Evolutionary conservation across 2,797 vertebrate species (phyloP), one percentile per base, ranked within the genome.

Genomic region (Aeoliscus strigatus): DNA sequence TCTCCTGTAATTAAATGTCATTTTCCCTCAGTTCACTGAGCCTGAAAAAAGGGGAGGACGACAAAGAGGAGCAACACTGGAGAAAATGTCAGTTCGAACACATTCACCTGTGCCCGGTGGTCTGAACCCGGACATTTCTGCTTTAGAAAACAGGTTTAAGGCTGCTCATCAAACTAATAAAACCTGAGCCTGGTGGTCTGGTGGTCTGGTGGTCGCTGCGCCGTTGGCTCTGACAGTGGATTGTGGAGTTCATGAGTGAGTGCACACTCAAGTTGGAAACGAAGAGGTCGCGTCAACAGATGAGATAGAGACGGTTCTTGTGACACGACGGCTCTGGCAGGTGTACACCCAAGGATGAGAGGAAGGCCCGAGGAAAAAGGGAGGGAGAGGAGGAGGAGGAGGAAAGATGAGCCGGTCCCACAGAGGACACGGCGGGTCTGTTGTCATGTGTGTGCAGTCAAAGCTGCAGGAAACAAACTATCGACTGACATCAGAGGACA

Each of bases 1-100:
- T 90, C 87, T 89, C 89, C 88, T 91, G 90, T 91, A 92, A 93
- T 91, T 91, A 92, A 92, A 92, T 92, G 89, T 91, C 88, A 93
- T 91, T 91, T 88, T 84, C 85, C 73, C 87, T 90, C 86, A 89
- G 87, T 89, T 88, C 90, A 86, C 73, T 78, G 81, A 86, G 81
- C 75, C 79, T 80, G 84, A 89, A 90, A 87, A 83, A 83, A 81
- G 33, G 36, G 5, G 34, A 29, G 17, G 36, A 44, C 10, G 31
- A n/a, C n/a, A n/a, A 60, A 13, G 57, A 57, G 33, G 37, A 61
- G 42, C 11, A 26, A 39, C 39, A 72, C 35, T 30, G 70, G 75
- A 80, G 79, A 82, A 89, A 88, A 88, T 87, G 75, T 77, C 39
- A 43, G 75, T 74, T 79, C 38, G 49, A 66, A 70, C 66, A 77